Evolutionary conservation across 1,140 invertebrate species (phyloP).

Genomic region (Papilio dardanus): DNA sequence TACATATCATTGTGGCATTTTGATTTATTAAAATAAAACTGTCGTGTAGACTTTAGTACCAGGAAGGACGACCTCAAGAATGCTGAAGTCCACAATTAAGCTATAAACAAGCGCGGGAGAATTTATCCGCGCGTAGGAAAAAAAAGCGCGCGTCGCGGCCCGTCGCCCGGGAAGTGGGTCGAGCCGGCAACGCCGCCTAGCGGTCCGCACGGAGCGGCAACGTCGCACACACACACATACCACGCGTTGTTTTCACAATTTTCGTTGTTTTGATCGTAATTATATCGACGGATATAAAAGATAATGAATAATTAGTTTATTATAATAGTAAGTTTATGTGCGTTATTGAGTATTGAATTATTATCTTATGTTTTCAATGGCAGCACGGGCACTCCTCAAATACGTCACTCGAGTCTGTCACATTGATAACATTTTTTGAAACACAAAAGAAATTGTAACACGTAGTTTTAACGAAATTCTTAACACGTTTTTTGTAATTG

Average conservation of each 20-base stretch:
- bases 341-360: slow-evolving; percentile 12
- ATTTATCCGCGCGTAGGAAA: slow-evolving; percentile 56
- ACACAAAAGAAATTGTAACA: background rate
- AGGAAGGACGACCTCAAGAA: slow-evolving; percentile 37
- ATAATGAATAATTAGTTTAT: slow-evolving; percentile 1
- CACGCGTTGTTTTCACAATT: slow-evolving; percentile 27
- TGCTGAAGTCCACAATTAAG: slow-evolving; percentile 50
- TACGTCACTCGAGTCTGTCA: background rate
- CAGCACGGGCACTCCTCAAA: slow-evolving; percentile 6
- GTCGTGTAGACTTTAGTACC: slow-evolving; percentile 2
- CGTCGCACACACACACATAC: slow-evolving; percentile 51
- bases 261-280: slow-evolving; percentile 24
- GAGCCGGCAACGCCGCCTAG: slow-evolving; percentile 69
- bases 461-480: background rate
- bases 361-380: slow-evolving; percentile 14
- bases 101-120: slow-evolving; percentile 55
- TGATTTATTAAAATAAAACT: background rate
- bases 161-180: slow-evolving; percentile 67
- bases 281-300: background rate
- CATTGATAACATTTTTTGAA: background rate
- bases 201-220: slow-evolving; percentile 61
- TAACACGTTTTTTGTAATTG: background rate
- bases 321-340: slow-evolving; percentile 4
- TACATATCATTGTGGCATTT: background rate
- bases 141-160: slow-evolving; percentile 51